These are phyloP conservation scores for Meghimatium bilineatum DNA, from an alignment of 2,888 invertebrate species.

Conservation along the genomic window DNA sequence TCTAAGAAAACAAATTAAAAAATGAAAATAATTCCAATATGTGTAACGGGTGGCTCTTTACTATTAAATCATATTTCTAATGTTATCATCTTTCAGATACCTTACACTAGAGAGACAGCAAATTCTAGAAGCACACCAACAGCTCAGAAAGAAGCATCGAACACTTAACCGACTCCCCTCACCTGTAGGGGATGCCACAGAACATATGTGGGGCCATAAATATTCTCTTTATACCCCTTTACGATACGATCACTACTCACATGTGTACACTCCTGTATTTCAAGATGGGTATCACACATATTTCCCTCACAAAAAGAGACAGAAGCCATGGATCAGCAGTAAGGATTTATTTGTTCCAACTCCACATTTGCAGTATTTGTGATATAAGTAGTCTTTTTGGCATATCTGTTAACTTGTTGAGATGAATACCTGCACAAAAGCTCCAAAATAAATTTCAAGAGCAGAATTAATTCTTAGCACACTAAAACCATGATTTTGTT, in stretches of 20 bases:
- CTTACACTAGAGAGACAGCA: conserved; percentile 26
- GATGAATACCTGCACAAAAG: too few species aligned
- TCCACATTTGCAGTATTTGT: conserved; percentile 22
- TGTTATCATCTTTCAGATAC: not conserved
- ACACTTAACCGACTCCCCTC: conserved; percentile 32
- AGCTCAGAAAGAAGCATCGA: conserved; percentile 25
- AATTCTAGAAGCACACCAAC: conserved; percentile 39
- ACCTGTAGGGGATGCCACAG: conserved; percentile 43
- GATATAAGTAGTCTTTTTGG: not conserved
- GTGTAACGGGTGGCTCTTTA: too few species aligned
- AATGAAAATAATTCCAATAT: too few species aligned
- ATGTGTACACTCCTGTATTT: conserved; percentile 27
- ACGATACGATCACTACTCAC: conserved; percentile 14
- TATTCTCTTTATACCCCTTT: conserved; percentile 40
- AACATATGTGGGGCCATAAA: conserved; percentile 39
- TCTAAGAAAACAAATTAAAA: too few species aligned
- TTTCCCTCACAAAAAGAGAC: conserved; percentile 35
- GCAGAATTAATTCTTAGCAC: too few species aligned
- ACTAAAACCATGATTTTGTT: too few species aligned
- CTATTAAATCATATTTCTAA: not conserved
- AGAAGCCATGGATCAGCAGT: conserved; percentile 14
- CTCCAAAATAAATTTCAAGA: too few species aligned
- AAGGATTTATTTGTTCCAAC: conserved; percentile 26
- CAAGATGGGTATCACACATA: conserved; percentile 45
- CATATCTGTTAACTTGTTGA: too few species aligned